phyloP scores from a whole-genome alignment of 2,888 invertebrate genomes.

The Pollenia angustigena region DNA sequence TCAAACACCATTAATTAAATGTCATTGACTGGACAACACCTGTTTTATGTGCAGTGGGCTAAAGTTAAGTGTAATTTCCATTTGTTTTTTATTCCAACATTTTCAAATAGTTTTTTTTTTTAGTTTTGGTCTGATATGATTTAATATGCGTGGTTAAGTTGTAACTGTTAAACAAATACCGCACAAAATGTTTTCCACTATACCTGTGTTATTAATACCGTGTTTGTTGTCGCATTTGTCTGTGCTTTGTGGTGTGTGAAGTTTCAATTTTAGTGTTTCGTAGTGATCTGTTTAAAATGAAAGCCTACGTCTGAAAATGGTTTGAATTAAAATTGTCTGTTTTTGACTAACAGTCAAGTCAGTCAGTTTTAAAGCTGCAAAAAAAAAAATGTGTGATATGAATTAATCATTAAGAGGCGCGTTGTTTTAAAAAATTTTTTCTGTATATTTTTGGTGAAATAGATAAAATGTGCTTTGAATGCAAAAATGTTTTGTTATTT shows the following conservation, averaged over 20 bases:
- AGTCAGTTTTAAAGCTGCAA: conserved; percentile 13
- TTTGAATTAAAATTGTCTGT: conserved; percentile 26
- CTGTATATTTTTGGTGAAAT: conserved; percentile 20
- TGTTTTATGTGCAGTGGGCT: conserved; percentile 43
- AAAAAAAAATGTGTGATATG: conserved; percentile 53
- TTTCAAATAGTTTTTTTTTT: conserved; percentile 28
- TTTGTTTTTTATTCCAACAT: conserved; percentile 18
- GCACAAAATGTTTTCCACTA: not conserved
- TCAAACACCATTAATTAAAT: conserved; percentile 40
- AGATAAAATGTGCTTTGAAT: conserved; percentile 50
- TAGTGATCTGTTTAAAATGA: conserved; percentile 44
- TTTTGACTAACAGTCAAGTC: conserved; percentile 14
- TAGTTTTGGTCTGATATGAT: conserved; percentile 14
- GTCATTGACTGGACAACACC: conserved; percentile 59
- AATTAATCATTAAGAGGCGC: conserved; percentile 59
- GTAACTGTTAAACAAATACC: conserved; percentile 57
- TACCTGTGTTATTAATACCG: conserved; percentile 28
- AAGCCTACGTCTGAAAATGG: conserved; percentile 9
- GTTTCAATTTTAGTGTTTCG: conserved; percentile 4
- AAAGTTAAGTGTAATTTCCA: conserved; percentile 3
- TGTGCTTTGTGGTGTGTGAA: conserved; percentile 20
- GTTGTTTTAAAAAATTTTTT: conserved; percentile 22
- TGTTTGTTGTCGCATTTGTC: not conserved
- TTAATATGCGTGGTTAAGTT: conserved; percentile 58
- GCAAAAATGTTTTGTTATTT: not conserved